phyloP scores from a whole-genome alignment of 1,140 invertebrate species.

The Ceratosolen solmsi region DNA sequence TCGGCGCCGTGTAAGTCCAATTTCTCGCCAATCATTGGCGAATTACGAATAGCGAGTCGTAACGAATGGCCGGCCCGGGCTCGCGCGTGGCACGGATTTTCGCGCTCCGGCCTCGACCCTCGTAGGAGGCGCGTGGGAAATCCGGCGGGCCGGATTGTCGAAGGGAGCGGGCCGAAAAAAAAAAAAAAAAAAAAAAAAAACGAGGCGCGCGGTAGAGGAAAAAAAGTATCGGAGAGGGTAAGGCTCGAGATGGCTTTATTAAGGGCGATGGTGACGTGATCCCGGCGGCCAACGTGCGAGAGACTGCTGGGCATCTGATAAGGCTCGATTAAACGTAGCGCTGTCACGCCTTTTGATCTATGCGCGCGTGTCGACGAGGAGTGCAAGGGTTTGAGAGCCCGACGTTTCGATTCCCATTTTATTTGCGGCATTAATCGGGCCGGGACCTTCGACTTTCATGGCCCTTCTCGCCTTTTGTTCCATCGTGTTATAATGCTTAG shows the following conservation, averaged over 20 bases:
- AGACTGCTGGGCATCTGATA: constrained; percentile 31
- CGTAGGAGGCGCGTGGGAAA: constrained; percentile 31
- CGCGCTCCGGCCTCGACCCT: constrained; percentile 19
- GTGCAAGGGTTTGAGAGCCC: background rate
- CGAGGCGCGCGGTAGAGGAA: background rate
- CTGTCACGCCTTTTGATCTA: constrained; percentile 35
- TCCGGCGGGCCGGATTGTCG: background rate
- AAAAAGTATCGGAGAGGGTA: background rate
- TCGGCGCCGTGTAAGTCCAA: constrained; percentile 47
- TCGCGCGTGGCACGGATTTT: constrained; percentile 52
- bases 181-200: constrained; percentile 8
- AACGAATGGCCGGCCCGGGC: constrained; percentile 54
- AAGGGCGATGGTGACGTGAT: background rate
- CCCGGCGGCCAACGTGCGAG: background rate
- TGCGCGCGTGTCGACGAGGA: background rate
- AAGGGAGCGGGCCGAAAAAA: background rate
- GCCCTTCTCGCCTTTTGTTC: background rate
- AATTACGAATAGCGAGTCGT: constrained; percentile 57
- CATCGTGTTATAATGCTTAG: background rate
- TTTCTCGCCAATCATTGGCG: constrained; percentile 56
- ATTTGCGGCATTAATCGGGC: constrained; percentile 6
- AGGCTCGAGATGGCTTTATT: constrained; percentile 48
- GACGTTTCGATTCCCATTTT: background rate
- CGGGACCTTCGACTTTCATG: background rate
- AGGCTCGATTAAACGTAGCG: constrained; percentile 10